Conservation (phyloP, 2,113 vertebrate species). For the Emydocephalus ijimae region DNA sequence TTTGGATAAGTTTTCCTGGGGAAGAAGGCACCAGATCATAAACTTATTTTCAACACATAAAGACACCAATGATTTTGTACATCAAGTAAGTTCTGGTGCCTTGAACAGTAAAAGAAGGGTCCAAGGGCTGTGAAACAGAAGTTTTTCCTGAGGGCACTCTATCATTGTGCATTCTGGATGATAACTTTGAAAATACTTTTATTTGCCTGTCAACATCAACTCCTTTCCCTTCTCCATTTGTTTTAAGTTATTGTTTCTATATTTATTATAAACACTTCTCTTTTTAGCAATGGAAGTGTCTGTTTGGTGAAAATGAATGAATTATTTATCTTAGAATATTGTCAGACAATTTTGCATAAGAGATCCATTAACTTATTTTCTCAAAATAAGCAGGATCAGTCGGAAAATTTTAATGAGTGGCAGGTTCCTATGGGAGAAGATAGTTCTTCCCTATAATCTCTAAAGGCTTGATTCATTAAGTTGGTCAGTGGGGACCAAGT, state of each 20-base stretch:
- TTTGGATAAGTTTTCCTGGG: background rate
- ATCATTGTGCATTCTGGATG: background rate
- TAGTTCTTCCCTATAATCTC: background rate
- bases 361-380: background rate
- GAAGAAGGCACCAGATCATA: background rate
- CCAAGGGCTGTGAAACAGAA: background rate
- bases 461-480: background rate
- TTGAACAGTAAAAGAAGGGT: background rate
- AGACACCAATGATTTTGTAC: background rate
- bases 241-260: background rate
- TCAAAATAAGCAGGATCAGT: background rate
- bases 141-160: background rate
- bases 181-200: background rate
- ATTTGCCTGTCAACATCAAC: background rate
- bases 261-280: background rate
- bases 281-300: background rate
- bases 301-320: background rate
- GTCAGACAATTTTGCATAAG: background rate
- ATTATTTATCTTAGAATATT: background rate
- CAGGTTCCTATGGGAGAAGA: background rate
- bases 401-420: background rate
- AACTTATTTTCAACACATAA: background rate
- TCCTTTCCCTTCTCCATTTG: background rate
- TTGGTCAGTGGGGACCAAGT: background rate
- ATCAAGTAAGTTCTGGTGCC: background rate